phyloP scores from a whole-genome alignment of 2,797 vertebrate species.

The Eurystomus glaucurus region DNA sequence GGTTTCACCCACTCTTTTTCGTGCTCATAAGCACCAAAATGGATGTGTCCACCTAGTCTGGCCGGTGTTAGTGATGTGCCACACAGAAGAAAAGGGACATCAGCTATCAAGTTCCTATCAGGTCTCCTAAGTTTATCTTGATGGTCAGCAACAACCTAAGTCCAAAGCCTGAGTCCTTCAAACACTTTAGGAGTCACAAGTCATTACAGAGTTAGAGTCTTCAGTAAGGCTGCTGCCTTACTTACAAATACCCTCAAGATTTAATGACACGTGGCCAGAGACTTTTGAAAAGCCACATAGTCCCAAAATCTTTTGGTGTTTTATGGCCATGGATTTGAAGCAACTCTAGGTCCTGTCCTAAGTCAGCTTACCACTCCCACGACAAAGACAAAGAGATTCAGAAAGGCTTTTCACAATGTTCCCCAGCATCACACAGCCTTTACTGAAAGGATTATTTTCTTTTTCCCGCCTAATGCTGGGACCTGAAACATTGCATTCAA shows the following conservation, averaged over 20 bases:
- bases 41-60: fast-evolving
- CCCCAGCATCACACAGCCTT: not conserved
- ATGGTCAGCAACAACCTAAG: not conserved
- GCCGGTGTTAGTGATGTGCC: not conserved
- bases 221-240: not conserved
- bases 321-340: not conserved
- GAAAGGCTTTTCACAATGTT: not conserved
- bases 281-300: not conserved
- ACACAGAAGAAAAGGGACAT: not conserved
- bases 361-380: not conserved
- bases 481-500: not conserved
- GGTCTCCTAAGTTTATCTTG: not conserved
- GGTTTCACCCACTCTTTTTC: not conserved
- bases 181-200: not conserved
- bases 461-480: not conserved
- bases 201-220: not conserved
- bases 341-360: not conserved
- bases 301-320: not conserved
- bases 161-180: no score
- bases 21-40: not conserved
- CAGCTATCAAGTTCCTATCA: not conserved
- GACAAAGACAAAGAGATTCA: not conserved
- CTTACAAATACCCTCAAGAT: not conserved
- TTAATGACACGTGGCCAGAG: not conserved
- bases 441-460: not conserved